Percentiles rank a stretch among this genome's conserved stretches.
phyloP scores from a whole-genome alignment of 1,140 invertebrate genomes.

The Bilobella aurantiaca region DNA sequence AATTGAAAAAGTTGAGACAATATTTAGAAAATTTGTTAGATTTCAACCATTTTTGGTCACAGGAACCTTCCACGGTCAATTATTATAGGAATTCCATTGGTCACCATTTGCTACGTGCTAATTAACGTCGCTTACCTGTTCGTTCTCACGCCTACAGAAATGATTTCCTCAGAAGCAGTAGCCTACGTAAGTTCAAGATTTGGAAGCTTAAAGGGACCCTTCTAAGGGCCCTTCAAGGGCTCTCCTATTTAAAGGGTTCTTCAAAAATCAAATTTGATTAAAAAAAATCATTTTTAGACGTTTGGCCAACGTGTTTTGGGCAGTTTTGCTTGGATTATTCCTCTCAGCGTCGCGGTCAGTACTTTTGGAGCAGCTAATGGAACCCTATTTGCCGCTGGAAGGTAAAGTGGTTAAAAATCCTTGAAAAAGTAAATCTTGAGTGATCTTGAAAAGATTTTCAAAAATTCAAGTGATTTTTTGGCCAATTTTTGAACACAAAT shows the following conservation, averaged over 20 bases:
- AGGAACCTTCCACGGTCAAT: conserved; percentile 92
- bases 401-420: conserved; percentile 41
- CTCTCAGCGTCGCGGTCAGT: conserved; percentile 85
- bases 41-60: conserved; percentile 24
- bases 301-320: conserved; percentile 14
- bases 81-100: conserved; percentile 88
- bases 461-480: too few species aligned
- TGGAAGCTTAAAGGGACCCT: too few species aligned
- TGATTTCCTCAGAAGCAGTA: conserved; percentile 89
- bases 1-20: neutral
- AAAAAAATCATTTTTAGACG: neutral
- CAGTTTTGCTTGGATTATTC: conserved; percentile 69
- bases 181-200: conserved; percentile 61
- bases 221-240: too few species aligned
- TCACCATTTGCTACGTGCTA: conserved; percentile 88
- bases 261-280: neutral
- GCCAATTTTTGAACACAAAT: too few species aligned
- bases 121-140: conserved; percentile 95
- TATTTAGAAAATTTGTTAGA: conserved; percentile 9
- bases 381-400: conserved; percentile 80
- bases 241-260: too few species aligned
- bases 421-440: conserved; percentile 7
- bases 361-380: conserved; percentile 96
- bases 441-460: too few species aligned
- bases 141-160: conserved; percentile 72